phyloP scores from a whole-genome alignment of 2,797 vertebrate genomes.

The Kryptolebias ocellatus region DNA sequence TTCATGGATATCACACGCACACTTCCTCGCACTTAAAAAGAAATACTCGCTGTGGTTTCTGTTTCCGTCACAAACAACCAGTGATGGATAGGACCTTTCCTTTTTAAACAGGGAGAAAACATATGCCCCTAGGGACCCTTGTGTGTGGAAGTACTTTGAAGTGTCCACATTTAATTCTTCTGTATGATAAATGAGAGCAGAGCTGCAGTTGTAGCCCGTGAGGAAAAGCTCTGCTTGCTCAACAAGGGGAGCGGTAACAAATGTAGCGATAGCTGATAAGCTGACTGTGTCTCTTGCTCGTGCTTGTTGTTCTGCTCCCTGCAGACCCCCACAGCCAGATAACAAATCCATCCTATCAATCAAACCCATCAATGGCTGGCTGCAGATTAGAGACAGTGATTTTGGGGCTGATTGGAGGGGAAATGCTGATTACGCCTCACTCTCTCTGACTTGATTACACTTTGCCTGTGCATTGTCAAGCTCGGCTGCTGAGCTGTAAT shows the following conservation, averaged over 20 bases:
- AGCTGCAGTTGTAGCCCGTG: conserved; percentile 67
- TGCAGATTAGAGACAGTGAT: conserved; percentile 77
- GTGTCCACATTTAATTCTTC: conserved; percentile 83
- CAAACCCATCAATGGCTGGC: conserved; percentile 78
- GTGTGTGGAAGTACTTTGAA: conserved; percentile 81
- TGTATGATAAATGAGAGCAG: conserved; percentile 79
- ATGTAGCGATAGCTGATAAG: conserved; percentile 81
- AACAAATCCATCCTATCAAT: conserved; percentile 81
- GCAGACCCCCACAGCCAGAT: conserved; percentile 78
- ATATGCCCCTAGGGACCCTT: conserved; percentile 72
- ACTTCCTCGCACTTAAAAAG: conserved; percentile 17
- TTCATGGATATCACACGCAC: conserved; percentile 16
- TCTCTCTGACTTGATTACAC: conserved; percentile 75
- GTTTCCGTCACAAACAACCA: conserved; percentile 73
- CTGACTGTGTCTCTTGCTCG: conserved; percentile 72
- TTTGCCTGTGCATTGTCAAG: conserved; percentile 72
- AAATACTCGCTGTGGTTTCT: conserved; percentile 56
- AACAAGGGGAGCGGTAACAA: conserved; percentile 73
- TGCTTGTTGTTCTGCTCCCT: conserved; percentile 75
- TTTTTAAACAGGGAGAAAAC: conserved; percentile 79
- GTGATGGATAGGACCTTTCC: conserved; percentile 79
- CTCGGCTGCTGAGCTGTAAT: conserved; percentile 75
- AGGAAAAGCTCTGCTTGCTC: conserved; percentile 69
- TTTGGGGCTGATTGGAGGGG: conserved; percentile 79
- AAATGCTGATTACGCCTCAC: conserved; percentile 77